Base-by-base conservation (phyloP, 2,888 invertebrate species). In the Piscicola geometra region DNA sequence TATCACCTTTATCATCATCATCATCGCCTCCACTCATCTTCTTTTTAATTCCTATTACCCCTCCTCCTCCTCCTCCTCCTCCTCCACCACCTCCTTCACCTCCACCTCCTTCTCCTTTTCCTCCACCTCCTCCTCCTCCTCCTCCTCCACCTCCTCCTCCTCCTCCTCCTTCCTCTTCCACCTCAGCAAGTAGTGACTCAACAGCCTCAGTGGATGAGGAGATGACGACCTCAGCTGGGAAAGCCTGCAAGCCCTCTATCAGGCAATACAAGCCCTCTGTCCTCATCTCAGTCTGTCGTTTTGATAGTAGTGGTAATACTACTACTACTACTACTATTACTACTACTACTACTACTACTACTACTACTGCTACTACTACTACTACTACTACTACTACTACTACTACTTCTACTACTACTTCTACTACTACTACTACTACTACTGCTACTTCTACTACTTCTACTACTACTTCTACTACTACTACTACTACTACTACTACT, bases 291-390 rank as follows among this genome's bases (percentile, higher is more conserved):
- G n/a, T n/a, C n/a, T n/a, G n/a, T n/a, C n/a, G n/a, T n/a, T n/a
- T n/a, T n/a, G n/a, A n/a, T 28, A 66, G 32, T 32, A 73, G 12
- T 72, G 56, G 56, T 71, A 71, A 36, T 71, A 71, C 71, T 71
- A 71, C 71, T 71, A 71, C 50, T 47, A 71, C 71, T 71, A 71
- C 71, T 71, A 71, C 71, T 71, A 71, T 47, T 47, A 71, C 71
- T 47, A 71, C 71, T 71, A 71, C 41, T 41, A 9, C 41, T 41
- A 5, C 41, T 41, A 5, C 41, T 41, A 5, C 41, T 41, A 5
- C 41, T 41, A 5, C 41, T 41, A 9, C 41, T 41, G 9, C 41
- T 41, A 5, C 41, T 41, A 5, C 41, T 41, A 5, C 41, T 41
- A 5, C 41, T 41, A 9, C 41, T 56, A 3, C 60, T 18, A 9